phyloP scores from a whole-genome alignment of 2,797 vertebrate species.

The Sphenopsis melanotis region DNA sequence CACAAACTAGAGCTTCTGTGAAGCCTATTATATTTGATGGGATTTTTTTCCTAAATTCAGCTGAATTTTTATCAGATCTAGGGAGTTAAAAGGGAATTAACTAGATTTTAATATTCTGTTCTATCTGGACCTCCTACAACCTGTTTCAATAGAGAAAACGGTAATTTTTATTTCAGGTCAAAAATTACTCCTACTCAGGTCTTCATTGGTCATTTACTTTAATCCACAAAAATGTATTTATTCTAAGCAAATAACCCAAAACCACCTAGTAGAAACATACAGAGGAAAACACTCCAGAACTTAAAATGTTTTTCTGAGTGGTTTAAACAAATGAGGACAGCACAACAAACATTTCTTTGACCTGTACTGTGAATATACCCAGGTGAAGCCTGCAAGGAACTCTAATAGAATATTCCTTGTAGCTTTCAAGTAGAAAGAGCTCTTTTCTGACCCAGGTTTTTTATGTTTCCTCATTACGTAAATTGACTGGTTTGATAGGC shows the following conservation, averaged over 20 bases:
- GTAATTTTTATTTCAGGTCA: not conserved
- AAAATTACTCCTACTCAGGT: not conserved
- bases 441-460: slow-evolving; percentile 32
- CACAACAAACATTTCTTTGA: slow-evolving; percentile 30
- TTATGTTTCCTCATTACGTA: slow-evolving; percentile 58
- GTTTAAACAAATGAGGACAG: not conserved
- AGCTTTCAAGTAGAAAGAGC: slow-evolving; percentile 30
- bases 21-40: not conserved
- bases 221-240: not conserved
- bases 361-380: not conserved
- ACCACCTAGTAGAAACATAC: not conserved
- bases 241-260: not conserved
- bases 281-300: not conserved
- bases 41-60: not conserved
- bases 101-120: not conserved
- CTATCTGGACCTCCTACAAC: not conserved
- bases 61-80: not conserved
- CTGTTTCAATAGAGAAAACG: not conserved
- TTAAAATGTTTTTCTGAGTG: not conserved
- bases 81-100: not conserved
- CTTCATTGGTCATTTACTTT: not conserved
- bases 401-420: slow-evolving; percentile 44
- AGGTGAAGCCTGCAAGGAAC: not conserved
- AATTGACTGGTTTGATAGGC: slow-evolving; percentile 61
- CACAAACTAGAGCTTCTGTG: not conserved